Conservation (phyloP, 2,888 invertebrate species). For the Athalia cordata region DNA sequence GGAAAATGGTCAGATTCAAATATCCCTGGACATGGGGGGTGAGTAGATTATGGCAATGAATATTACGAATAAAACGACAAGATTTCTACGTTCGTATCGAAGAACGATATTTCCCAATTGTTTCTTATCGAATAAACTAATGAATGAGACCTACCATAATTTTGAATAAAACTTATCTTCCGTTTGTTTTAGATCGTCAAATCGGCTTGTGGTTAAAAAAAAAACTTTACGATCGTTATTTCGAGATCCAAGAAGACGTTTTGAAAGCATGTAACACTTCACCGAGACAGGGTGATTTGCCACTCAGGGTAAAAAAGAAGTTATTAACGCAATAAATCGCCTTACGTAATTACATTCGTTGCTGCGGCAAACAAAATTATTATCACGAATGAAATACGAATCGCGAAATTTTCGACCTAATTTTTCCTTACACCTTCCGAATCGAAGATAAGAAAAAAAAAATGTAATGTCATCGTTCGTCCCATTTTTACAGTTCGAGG, state of each 20-base stretch:
- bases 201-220: conserved; percentile 84
- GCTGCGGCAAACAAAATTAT: no score
- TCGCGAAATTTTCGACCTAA: neutral
- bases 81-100: conserved; percentile 4
- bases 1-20: conserved; percentile 77
- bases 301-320: conserved; percentile 73
- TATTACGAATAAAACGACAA: neutral
- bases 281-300: conserved; percentile 76
- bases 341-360: no score
- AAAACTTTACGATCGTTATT: conserved; percentile 81
- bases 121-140: no score
- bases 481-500: conserved; percentile 75
- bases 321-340: neutral
- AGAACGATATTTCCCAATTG: neutral
- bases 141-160: no score
- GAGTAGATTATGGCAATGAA: conserved; percentile 59
- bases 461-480: no score
- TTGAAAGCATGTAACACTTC: conserved; percentile 81
- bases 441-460: neutral
- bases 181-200: conserved; percentile 82
- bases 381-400: neutral
- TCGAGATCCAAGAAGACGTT: conserved; percentile 79
- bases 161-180: neutral
- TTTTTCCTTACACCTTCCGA: neutral
- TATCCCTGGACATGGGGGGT: conserved; percentile 88